Percentiles rank a stretch among this genome's conserved stretches.
These are phyloP conservation scores for Sula dactylatra DNA, from an alignment of 2,113 vertebrate genomes.

Conservation along the genomic window DNA sequence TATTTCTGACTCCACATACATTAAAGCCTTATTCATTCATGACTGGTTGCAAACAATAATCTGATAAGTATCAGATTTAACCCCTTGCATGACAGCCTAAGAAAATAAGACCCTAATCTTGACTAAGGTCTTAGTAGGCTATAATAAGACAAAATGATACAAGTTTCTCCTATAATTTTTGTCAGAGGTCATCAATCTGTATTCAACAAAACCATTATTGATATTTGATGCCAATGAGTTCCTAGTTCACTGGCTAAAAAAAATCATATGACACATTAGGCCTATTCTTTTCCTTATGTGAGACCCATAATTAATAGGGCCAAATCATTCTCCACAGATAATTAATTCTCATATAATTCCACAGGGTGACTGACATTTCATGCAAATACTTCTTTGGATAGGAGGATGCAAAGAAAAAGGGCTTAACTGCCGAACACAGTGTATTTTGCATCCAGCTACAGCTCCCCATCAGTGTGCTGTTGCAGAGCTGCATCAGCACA, in stretches of 20 bases:
- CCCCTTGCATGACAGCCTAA: constrained; percentile 38
- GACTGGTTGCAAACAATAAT: constrained; percentile 65
- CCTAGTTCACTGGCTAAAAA: constrained; percentile 29
- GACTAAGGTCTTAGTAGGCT: constrained; percentile 35
- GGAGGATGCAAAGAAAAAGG: background rate
- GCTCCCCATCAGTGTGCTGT: background rate
- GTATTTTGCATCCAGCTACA: background rate
- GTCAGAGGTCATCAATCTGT: constrained; percentile 60
- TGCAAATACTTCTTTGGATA: constrained; percentile 35
- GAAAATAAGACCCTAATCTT: constrained; percentile 39
- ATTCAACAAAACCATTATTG: constrained; percentile 53
- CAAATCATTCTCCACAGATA: constrained; percentile 49
- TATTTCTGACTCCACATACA: constrained; percentile 53
- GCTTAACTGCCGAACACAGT: background rate
- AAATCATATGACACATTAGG: constrained; percentile 1
- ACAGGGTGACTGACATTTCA: constrained; percentile 39
- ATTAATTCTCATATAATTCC: constrained; percentile 54
- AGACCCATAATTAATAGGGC: constrained; percentile 60
- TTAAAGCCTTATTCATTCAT: constrained; percentile 63
- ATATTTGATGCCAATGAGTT: constrained; percentile 48
- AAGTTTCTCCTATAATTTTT: constrained; percentile 62
- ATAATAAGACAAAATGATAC: constrained; percentile 59
- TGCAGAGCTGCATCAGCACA: background rate
- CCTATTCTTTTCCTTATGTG: constrained; percentile 27
- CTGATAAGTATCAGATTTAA: constrained; percentile 61